Conservation (phyloP, 2,113 vertebrate genomes). For the Phalacrocorax brasilianus region DNA sequence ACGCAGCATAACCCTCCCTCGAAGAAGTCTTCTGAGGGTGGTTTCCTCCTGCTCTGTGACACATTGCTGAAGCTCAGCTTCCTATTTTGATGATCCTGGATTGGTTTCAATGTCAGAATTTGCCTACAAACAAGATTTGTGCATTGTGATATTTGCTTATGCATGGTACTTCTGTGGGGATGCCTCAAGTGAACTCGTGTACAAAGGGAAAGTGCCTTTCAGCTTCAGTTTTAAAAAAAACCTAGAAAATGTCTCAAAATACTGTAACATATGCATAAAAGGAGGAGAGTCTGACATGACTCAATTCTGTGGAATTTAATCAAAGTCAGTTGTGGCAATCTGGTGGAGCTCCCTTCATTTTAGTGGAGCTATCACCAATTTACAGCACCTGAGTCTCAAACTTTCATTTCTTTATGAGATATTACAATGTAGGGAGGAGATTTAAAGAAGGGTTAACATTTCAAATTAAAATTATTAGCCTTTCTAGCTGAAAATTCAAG, state of each 20-base stretch:
- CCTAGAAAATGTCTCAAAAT: background rate
- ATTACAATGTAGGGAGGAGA: background rate
- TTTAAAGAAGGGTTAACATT: background rate
- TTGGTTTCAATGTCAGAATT: background rate
- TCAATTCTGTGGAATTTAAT: background rate
- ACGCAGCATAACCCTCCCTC: background rate
- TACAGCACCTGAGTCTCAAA: background rate
- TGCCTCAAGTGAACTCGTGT: background rate
- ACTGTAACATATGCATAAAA: background rate
- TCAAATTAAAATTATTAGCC: background rate
- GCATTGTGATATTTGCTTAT: background rate
- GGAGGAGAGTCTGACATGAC: background rate
- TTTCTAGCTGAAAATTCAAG: background rate
- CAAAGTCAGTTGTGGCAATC: background rate
- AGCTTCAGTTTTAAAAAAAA: background rate
- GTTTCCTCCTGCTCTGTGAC: background rate
- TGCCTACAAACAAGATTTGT: background rate
- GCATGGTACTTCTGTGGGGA: background rate
- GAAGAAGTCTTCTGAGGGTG: background rate
- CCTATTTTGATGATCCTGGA: background rate
- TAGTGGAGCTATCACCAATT: background rate
- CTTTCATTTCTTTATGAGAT: background rate
- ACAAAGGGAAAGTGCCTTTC: background rate
- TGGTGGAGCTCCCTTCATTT: background rate
- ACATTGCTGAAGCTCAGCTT: background rate